Base-by-base conservation (phyloP, 2,888 invertebrate species). In the Andrena trimmerana region DNA sequence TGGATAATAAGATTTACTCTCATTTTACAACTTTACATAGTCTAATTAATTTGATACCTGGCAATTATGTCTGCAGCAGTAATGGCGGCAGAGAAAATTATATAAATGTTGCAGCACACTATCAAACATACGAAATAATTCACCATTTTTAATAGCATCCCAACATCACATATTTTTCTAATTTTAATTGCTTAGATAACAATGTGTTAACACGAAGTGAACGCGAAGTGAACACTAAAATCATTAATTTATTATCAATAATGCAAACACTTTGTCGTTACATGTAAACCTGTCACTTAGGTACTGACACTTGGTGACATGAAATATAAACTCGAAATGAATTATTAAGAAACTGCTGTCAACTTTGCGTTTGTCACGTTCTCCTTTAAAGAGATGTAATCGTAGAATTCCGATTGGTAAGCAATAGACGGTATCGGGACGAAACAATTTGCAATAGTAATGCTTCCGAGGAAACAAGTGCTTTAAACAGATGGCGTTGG, bases 391-490 rank as follows among this genome's bases (percentile, higher is more conserved):
- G 2, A 24, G 2, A 20, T n/a, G n/a, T n/a, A 33, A 31, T 48
- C 33, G 63, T 52, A 52, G n/a, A 72, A 63, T 63, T 63, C 52
- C 33, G 33, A 52, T 54, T 36, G 0, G 50, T 6, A 42, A 48
- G 52, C 52, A 48, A 66, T 54, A 42, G 29, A 2, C 27, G 3
- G 31, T 33, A 5, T 36, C 48, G 20, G n/a, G 33, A 70, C 2
- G 50, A 70, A 57, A 66, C 60, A 62, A 67, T 74, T 62, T 54
- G 16, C n/a, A 33, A 27, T 36, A 67, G 42, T 68, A 66, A 72
- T 24, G 59, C n/a, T 57, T 36, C 48, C 48, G 24, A 42, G 54
- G 33, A 75, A 80, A 70, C 80, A 57, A 66, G 42, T 33, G 48
- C 48, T 59, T 48, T 27, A 24, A 80, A 80, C 65, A 50, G 31